Base-by-base conservation (phyloP, 2,113 vertebrate species). In the Amphiprion percula region DNA sequence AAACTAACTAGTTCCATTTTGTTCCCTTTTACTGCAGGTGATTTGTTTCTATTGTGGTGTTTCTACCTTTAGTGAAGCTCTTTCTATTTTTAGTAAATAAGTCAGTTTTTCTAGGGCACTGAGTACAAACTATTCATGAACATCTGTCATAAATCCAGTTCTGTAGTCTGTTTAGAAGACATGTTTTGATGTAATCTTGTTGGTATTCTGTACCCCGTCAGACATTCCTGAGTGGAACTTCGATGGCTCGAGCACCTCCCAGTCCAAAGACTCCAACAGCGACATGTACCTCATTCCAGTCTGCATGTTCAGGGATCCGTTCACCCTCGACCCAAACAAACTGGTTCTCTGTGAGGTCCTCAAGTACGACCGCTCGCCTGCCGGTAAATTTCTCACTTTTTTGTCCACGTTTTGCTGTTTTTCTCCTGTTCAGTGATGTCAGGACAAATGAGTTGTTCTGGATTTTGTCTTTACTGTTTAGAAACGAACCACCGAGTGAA, bases 231-330 rank as follows among this genome's bases (percentile, higher is more conserved):
- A 96, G 83, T 97, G 96, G 96, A 96, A 96, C 85, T 96, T 95
- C 0, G 96, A 95, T 80, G 96, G 88, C 85, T 96, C 0, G 63
- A 96, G 90, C 94, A 95, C 58, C 83, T 92, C 83, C 0, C 96
- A 97, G 87, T 77, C 96, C 0, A 82, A 95, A 64, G 95, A 94
- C 23, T 94, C 94, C 76, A 96, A 97, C 93, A 98, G 97, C 0
- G 97, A 98, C 90, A 97, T 97, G 96, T 96, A 95, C 90, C 83
- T 96, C 92, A 77, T 95, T 26, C 96, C 96, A 0, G 92, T 95
- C 14, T 0, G 72, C 73, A 95, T 97, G 91, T 96, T 97, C 88
- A 89, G 94, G 65, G 96, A 97, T 80, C 96, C 96, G 0, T 95
- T 97, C 41, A 92, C 79, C 68, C 88, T 94, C 7, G 95, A 97